Conservation (phyloP, 2,113 vertebrate species). For the Hydrolagus affinis region DNA sequence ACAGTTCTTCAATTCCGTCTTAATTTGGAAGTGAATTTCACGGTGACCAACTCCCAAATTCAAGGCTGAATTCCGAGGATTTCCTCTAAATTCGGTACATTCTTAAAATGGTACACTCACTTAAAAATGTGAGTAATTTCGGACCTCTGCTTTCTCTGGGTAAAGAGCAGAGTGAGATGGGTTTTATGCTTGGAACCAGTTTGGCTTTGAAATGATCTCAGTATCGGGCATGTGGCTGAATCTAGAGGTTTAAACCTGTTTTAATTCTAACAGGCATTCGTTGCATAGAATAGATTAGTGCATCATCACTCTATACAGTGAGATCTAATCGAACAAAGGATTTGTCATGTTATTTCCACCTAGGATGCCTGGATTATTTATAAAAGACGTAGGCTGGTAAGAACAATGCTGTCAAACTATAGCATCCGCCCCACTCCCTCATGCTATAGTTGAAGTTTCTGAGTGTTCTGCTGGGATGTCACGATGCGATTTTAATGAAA, state of each 20-base stretch:
- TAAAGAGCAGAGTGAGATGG: too few relatives aligned
- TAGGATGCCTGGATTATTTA: slow-evolving; percentile 69
- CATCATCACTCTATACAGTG: slow-evolving; percentile 6
- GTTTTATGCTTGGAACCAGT: background rate
- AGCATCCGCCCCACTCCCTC: slow-evolving; percentile 38
- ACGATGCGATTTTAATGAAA: background rate
- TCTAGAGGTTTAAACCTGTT: background rate
- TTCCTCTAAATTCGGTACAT: too few relatives aligned
- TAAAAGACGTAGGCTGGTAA: slow-evolving; percentile 66
- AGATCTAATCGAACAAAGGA: slow-evolving; percentile 31
- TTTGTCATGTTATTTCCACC: slow-evolving; percentile 40
- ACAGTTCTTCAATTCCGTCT: too few relatives aligned
- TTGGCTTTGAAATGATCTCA: background rate
- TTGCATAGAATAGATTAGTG: slow-evolving; percentile 1
- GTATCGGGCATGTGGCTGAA: background rate
- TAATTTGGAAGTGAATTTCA: too few relatives aligned
- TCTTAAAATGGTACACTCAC: too few relatives aligned
- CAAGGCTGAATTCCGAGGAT: too few relatives aligned
- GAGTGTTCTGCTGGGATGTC: slow-evolving; percentile 32
- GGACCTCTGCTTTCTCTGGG: too few relatives aligned
- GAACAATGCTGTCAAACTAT: slow-evolving; percentile 37
- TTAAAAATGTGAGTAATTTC: too few relatives aligned
- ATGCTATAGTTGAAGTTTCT: slow-evolving; percentile 40
- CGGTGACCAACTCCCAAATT: too few relatives aligned
- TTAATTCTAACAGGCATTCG: slow-evolving; percentile 3